Evolutionary conservation across 2,113 vertebrate species (phyloP).

Genomic region (Pseudopipra pipra): DNA sequence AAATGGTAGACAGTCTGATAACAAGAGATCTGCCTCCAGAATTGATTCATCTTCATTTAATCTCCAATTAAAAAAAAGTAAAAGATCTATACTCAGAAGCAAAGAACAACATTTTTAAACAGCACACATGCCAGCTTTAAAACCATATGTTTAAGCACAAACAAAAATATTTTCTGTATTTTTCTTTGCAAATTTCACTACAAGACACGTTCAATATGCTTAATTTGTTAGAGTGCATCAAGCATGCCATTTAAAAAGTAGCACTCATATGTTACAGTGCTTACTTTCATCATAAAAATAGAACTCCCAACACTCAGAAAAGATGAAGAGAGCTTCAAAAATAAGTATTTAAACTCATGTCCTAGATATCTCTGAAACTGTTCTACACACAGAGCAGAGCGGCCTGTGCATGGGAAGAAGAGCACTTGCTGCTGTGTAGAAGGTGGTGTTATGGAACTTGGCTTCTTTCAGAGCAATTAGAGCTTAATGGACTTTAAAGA

Average conservation of each 20-base stretch:
- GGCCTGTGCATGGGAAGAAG: background rate
- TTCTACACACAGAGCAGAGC: background rate
- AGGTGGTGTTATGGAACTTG: background rate
- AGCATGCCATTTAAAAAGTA: conserved; percentile 32
- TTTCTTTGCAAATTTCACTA: conserved; percentile 32
- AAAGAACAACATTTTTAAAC: background rate
- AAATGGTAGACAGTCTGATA: background rate
- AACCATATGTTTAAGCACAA: conserved; percentile 34
- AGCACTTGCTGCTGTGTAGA: background rate
- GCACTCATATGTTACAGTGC: background rate
- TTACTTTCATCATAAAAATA: conserved; percentile 45
- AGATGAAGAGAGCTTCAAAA: conserved; percentile 14
- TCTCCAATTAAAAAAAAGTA: background rate
- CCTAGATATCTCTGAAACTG: conserved; percentile 28
- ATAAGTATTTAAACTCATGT: conserved; percentile 25
- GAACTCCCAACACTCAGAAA: background rate
- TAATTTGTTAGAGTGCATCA: conserved; percentile 13
- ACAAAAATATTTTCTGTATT: conserved; percentile 43
- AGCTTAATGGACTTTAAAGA: conserved; percentile 38
- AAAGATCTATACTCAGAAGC: background rate
- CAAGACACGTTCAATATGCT: conserved; percentile 16
- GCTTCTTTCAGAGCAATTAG: conserved; percentile 17
- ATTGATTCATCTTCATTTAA: background rate
- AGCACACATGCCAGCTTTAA: conserved; percentile 38
- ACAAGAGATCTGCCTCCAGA: background rate